Base-by-base conservation (phyloP, 2,888 invertebrate species). In the Ecliptopera silaceata region DNA sequence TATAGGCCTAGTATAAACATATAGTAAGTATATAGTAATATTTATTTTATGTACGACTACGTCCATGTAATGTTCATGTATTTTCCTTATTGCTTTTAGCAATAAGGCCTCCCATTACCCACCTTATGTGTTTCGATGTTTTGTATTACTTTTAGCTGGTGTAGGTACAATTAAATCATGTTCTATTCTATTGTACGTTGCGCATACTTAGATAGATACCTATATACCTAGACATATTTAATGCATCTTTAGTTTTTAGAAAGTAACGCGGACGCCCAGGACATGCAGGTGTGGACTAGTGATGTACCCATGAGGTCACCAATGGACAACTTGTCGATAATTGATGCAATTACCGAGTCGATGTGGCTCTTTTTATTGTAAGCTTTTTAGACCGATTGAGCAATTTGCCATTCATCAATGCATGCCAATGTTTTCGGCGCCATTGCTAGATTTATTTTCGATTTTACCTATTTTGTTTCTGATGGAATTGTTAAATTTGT, bases 221-320 rank as follows among this genome's bases (percentile, higher is more conserved):
- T n/a, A 1, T 13, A 34, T 43, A 34, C 13, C 26, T 22, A 51
- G 29, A 29, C 26, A 36, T 47, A 26, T 39, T 4, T 20, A 26
- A 26, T 31, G 52, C 39, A 29, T 38, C 31, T 6, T 13, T 38
- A 15, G 39, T 38, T 38, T 6, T 13, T 38, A 15, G 39, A 42
- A 42, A 54, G 47, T 22, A 39, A 46, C 53, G 39, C 29, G 18
- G 39, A 39, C 38, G 44, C 20, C 34, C 31, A 39, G 32, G 13
- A 34, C 34, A 15, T 41, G 52, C 52, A 45, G 45, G 39, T 45
- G 45, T n/a, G 6, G 20, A 20, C 51, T 45, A 39, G 52, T 45
- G 52, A 45, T 31, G 31, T 39, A 3, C 11, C 11, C 22, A n/a
- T 22, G 31, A 12, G 22, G 15, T 34, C 32, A 22, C 34, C 34